Evolutionary conservation across 2,113 vertebrate species (phyloP).

Genomic region (Bubo bubo): DNA sequence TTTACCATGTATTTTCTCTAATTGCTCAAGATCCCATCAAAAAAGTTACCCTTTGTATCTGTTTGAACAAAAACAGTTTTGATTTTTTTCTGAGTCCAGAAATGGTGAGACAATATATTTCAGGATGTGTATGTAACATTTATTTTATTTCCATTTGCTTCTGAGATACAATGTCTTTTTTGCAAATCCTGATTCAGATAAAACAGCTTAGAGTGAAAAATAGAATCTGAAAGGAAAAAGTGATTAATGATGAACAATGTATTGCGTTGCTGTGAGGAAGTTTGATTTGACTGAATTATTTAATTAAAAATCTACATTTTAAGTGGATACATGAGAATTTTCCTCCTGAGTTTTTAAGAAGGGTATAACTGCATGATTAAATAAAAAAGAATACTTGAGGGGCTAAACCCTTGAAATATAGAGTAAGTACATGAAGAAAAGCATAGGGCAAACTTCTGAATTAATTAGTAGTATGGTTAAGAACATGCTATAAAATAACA

Average conservation of each 20-base stretch:
- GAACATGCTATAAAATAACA: background rate
- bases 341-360: background rate
- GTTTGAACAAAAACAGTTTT: background rate
- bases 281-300: background rate
- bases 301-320: background rate
- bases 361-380: background rate
- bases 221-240: background rate
- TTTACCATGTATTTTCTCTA: slow-evolving; percentile 16
- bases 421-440: background rate
- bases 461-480: background rate
- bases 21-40: background rate
- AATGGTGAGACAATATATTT: background rate
- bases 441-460: background rate
- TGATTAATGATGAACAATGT: background rate
- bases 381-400: background rate
- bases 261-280: background rate
- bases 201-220: background rate
- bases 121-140: background rate
- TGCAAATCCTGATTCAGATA: background rate
- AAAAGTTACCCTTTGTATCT: background rate
- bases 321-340: background rate
- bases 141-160: background rate
- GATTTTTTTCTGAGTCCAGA: background rate
- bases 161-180: background rate
- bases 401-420: background rate